Conservation (phyloP, 2,888 invertebrate species). For the Julus scanicus region DNA sequence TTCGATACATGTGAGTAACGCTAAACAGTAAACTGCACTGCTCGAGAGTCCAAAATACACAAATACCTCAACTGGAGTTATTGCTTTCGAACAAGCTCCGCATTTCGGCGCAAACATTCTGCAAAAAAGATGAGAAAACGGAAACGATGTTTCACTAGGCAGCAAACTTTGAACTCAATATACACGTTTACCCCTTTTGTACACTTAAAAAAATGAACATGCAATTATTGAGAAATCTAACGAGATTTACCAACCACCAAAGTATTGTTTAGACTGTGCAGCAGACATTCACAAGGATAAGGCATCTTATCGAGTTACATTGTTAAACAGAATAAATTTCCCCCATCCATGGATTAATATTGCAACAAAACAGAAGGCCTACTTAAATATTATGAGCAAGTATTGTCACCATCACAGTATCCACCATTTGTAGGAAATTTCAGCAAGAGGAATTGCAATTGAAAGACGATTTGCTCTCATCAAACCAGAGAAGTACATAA, state of each 20-base stretch:
- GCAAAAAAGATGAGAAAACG: slow-evolving; percentile 58
- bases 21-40: slow-evolving; percentile 46
- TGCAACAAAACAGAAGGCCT: slow-evolving; percentile 14
- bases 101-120: slow-evolving; percentile 99
- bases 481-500: not conserved
- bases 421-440: not conserved
- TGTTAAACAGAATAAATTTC: slow-evolving; percentile 12
- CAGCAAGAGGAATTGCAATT: not conserved
- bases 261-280: slow-evolving; percentile 10
- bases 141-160: slow-evolving; percentile 50
- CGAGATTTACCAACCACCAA: slow-evolving; percentile 23
- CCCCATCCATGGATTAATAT: slow-evolving; percentile 14
- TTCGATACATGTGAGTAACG: not conserved
- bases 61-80: slow-evolving; percentile 85
- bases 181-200: not conserved
- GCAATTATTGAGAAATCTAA: not conserved
- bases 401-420: not conserved
- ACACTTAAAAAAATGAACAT: not conserved
- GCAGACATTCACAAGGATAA: not conserved
- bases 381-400: slow-evolving; percentile 4
- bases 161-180: slow-evolving; percentile 43
- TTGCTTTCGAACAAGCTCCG: slow-evolving; percentile 94
- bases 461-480: not conserved
- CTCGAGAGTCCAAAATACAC: slow-evolving; percentile 46
- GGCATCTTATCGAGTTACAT: not conserved